Percentiles rank a stretch among this genome's conserved stretches.
Evolutionary conservation across 1,140 invertebrate species (phyloP).

Genomic region (Lasioglossum albipes): DNA sequence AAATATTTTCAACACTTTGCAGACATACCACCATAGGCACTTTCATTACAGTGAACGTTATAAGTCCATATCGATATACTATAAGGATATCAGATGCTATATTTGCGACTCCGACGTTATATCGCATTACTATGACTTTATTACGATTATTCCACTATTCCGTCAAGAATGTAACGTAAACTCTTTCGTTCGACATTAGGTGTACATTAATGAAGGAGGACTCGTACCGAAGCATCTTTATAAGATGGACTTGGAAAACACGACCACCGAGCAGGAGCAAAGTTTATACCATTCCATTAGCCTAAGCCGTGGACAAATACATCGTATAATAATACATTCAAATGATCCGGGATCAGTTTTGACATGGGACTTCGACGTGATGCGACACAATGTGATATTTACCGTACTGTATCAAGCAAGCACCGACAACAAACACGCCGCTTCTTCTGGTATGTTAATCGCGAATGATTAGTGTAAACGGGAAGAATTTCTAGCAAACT

Average conservation of each 20-base stretch:
- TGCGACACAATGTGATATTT: conserved; percentile 93
- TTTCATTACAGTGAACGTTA: not conserved
- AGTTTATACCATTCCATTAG: conserved; percentile 82
- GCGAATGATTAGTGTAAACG: not conserved
- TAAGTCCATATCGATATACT: not conserved
- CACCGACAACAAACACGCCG: not conserved
- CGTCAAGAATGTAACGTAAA: not conserved
- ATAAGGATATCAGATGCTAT: not conserved
- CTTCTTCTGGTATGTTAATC: conserved; percentile 35
- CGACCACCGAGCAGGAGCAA: conserved; percentile 79
- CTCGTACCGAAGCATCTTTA: conserved; percentile 94
- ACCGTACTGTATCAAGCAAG: conserved; percentile 84
- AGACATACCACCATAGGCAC: not conserved
- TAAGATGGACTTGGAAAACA: conserved; percentile 86
- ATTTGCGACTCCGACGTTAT: conserved; percentile 12
- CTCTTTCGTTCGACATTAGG: conserved; percentile 79
- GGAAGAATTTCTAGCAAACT: not conserved
- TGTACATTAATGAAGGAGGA: conserved; percentile 91
- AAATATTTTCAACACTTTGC: not conserved
- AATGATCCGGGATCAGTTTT: conserved; percentile 93
- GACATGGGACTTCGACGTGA: conserved; percentile 98
- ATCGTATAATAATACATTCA: conserved; percentile 92
- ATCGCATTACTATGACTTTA: conserved; percentile 3
- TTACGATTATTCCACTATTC: not conserved
- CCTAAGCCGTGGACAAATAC: conserved; percentile 83